phyloP scores from a whole-genome alignment of 2,113 vertebrate genomes.

The Calonectris borealis region DNA sequence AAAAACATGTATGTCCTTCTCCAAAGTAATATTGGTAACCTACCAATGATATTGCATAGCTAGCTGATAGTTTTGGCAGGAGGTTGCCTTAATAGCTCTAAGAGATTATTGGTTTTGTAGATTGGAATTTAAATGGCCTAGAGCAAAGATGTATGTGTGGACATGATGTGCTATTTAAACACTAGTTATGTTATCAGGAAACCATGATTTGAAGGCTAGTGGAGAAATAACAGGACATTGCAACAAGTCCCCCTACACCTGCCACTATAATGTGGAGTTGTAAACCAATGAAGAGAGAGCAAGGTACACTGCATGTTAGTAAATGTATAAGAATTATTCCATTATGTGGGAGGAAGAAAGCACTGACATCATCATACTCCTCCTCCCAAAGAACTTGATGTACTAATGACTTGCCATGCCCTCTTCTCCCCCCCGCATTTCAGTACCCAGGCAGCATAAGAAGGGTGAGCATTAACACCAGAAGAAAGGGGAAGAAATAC shows the following conservation, averaged over 20 bases:
- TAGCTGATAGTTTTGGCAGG: background rate
- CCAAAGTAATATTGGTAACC: background rate
- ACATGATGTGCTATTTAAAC: background rate
- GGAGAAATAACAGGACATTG: background rate
- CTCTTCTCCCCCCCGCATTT: background rate
- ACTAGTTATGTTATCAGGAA: background rate
- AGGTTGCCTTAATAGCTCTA: background rate
- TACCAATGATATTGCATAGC: background rate
- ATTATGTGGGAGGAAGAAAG: background rate
- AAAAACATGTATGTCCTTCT: background rate
- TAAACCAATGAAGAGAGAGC: background rate
- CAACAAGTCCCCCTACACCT: background rate
- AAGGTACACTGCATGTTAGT: background rate
- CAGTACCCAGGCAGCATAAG: background rate
- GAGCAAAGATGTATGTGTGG: background rate
- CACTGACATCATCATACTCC: background rate
- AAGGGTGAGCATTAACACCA: background rate
- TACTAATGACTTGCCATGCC: background rate
- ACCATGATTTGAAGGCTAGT: background rate
- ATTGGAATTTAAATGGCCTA: background rate
- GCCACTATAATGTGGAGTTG: background rate
- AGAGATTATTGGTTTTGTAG: background rate
- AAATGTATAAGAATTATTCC: background rate
- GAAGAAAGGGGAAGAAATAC: background rate
- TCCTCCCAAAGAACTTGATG: background rate